Percentiles rank a stretch among this genome's conserved stretches.
Conservation (phyloP, 2,113 vertebrate genomes). For the Empidonax alnorum region DNA sequence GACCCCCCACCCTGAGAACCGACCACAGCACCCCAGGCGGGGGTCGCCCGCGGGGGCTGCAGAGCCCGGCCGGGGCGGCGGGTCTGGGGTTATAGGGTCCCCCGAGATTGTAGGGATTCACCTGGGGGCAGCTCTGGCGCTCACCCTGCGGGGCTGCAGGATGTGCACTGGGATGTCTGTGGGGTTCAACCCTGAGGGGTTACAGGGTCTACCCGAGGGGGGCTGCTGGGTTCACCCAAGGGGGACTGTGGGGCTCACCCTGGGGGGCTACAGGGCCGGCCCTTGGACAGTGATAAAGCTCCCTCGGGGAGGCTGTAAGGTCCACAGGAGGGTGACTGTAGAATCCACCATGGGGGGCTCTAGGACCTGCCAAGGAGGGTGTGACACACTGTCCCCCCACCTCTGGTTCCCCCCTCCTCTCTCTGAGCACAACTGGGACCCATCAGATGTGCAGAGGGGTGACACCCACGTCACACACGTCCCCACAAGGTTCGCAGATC, state of each 20-base stretch:
- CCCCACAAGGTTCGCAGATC: neutral
- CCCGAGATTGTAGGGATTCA: neutral
- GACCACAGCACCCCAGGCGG: neutral
- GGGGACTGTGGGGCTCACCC: neutral
- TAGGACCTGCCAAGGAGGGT: neutral
- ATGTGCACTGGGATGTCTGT: too few species aligned
- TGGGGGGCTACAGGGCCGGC: neutral
- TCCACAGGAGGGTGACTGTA: neutral
- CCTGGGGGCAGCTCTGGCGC: neutral
- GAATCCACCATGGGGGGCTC: neutral
- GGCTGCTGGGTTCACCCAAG: neutral
- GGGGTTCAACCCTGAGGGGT: neutral
- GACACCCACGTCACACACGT: too few species aligned
- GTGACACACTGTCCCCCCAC: neutral
- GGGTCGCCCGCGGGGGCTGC: neutral
- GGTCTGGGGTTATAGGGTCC: accelerated
- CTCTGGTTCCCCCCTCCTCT: accelerated
- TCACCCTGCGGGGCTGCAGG: accelerated
- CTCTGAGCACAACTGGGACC: accelerated
- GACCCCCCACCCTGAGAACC: too few species aligned
- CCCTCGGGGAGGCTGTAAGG: accelerated
- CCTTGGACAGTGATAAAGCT: neutral
- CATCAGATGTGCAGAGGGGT: neutral
- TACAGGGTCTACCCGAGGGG: accelerated
- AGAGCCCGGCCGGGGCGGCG: neutral